phyloP scores from a whole-genome alignment of 1,140 invertebrate genomes.

The Hylaeus volcanicus region DNA sequence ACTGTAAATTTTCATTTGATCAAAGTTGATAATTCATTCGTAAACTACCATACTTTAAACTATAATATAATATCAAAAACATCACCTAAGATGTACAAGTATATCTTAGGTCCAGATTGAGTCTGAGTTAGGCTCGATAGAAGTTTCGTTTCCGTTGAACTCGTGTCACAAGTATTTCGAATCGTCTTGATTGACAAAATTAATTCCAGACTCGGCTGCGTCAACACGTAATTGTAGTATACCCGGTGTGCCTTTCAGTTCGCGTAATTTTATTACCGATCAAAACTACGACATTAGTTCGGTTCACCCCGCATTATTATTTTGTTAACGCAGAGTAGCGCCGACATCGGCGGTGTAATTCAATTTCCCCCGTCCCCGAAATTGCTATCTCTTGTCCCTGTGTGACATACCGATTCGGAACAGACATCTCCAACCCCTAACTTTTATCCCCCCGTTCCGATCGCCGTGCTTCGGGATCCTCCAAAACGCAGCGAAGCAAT shows the following conservation, averaged over 20 bases:
- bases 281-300: constrained; percentile 4
- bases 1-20: no score
- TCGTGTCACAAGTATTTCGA: no score
- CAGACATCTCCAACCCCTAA: constrained; percentile 5
- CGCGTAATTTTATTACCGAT: not conserved
- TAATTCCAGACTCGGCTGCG: not conserved
- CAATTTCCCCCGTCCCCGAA: constrained; percentile 17
- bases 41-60: no score
- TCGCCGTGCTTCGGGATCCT: not conserved
- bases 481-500: constrained; percentile 21
- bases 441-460: not conserved
- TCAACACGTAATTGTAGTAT: not conserved
- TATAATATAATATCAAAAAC: no score
- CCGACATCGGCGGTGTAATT: not conserved
- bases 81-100: no score
- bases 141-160: no score
- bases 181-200: not conserved
- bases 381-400: constrained; percentile 20
- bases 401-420: not conserved
- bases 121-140: no score
- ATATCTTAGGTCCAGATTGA: no score
- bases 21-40: no score
- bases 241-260: not conserved
- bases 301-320: constrained; percentile 9
- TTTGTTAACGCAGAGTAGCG: not conserved